Conservation (phyloP, 2,113 vertebrate species). For the Chaetodon trifascialis region DNA sequence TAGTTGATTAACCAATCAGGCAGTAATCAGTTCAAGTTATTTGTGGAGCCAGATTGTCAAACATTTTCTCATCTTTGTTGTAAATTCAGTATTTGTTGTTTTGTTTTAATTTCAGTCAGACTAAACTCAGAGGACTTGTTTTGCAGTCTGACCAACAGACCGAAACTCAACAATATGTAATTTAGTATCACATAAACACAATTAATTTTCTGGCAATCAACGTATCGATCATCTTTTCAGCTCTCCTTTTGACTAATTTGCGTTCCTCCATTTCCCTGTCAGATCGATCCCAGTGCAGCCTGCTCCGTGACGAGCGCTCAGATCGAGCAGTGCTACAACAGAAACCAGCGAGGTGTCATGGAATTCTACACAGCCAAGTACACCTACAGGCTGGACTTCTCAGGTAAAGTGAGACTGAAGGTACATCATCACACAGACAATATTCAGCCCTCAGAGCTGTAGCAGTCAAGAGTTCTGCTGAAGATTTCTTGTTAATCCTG, state of each 20-base stretch:
- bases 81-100: neutral
- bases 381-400: conserved; percentile 94
- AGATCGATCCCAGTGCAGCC: conserved; percentile 91
- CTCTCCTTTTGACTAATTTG: neutral
- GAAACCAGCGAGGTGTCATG: conserved; percentile 90
- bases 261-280: conserved; percentile 57
- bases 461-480: neutral
- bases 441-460: neutral
- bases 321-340: conserved; percentile 93
- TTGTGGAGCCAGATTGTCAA: neutral
- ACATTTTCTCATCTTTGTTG: neutral
- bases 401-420: conserved; percentile 78
- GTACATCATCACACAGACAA: neutral
- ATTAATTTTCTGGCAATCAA: neutral
- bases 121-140: neutral
- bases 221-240: neutral
- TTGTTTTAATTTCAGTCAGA: neutral
- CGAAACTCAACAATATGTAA: too few relatives aligned
- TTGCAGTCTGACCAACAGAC: too few relatives aligned
- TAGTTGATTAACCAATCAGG: neutral
- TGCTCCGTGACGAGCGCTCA: conserved; percentile 95
- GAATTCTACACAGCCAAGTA: conserved; percentile 95
- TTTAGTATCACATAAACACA: neutral
- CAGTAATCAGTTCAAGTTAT: neutral
- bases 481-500: neutral